Base-by-base conservation (phyloP, 2,888 invertebrate genomes). In the Strigamia crassipes region DNA sequence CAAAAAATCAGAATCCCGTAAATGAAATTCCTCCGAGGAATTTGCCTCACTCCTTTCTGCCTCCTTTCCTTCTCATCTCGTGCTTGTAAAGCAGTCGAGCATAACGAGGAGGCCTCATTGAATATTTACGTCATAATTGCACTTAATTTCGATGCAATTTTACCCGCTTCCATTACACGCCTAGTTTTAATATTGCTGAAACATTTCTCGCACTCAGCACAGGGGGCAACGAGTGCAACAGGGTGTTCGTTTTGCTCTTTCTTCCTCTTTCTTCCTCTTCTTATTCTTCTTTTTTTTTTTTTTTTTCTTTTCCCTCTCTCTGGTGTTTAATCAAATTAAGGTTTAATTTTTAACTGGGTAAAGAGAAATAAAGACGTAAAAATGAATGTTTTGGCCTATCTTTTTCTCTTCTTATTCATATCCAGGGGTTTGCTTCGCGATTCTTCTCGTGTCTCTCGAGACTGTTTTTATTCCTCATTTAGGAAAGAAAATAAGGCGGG, bases 81-180 rank as follows among this genome's bases (percentile, higher is more conserved):
- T n/a, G 77, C 77, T 27, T 38, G 77, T 77, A 38, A 78, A 23
- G 78, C 38, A 41, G 41, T 78, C 12, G 78, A 38, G 78, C 78
- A 41, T 41, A 78, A 42, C 51, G 46, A 73, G 73, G 27, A 42
- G 46, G 23, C 80, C 80, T 80, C 80, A 80, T 80, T 80, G 80
- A 80, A 80, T 80, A 80, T 80, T 80, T 80, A 80, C 80, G 80
- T 80, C 80, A 80, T 80, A 80, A 80, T 80, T 80, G 80, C 80
- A 51, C 80, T 80, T 80, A 80, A 80, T 80, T 80, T 23, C 80
- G 80, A 80, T 80, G 80, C 80, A 80, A 80, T 80, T 80, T 80
- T 78, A 41, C 80, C 80, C 80, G 56, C 80, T 51, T 51, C 51
- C 80, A 80, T 51, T 51, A 31, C 80, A 41, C 80, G 46, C 80